A percentile compares a stretch with the other conserved stretches of the same genome.
Conservation (phyloP, 2,888 invertebrate species). For the Maniola hyperantus region DNA sequence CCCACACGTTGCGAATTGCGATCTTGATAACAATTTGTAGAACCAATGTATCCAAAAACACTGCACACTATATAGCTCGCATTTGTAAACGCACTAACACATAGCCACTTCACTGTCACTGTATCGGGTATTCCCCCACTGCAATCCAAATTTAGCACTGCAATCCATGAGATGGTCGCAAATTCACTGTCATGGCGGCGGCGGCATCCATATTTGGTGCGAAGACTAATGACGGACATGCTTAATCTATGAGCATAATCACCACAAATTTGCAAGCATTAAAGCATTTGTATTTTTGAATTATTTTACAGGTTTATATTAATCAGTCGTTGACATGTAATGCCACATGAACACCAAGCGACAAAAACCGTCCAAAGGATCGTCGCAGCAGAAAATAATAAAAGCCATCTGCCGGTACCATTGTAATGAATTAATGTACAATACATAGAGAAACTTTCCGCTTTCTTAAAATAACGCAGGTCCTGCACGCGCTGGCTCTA, state of each 20-base stretch:
- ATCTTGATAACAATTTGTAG: constrained; percentile 24
- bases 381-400: constrained; percentile 39
- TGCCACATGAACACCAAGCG: constrained; percentile 42
- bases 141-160: constrained; percentile 79
- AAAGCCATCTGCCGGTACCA: constrained; percentile 40
- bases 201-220: constrained; percentile 66
- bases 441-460: too few relatives aligned
- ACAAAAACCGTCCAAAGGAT: constrained; percentile 48
- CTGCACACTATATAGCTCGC: constrained; percentile 63
- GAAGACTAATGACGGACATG: constrained; percentile 55
- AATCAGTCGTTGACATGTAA: constrained; percentile 33
- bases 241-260: constrained; percentile 46
- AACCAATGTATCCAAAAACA: constrained; percentile 50
- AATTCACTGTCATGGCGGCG: constrained; percentile 65
- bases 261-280: constrained; percentile 50
- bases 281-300: constrained; percentile 43
- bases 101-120: constrained; percentile 71
- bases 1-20: constrained; percentile 30
- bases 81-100: constrained; percentile 62
- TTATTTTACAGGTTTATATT: constrained; percentile 35
- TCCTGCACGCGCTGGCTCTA: too few relatives aligned
- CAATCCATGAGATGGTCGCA: constrained; percentile 68
- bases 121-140: constrained; percentile 68
- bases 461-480: too few relatives aligned
- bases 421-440: background rate